These are phyloP conservation scores for Nemotelus nigrinus DNA, from an alignment of 2,888 invertebrate genomes.

Conservation along the genomic window DNA sequence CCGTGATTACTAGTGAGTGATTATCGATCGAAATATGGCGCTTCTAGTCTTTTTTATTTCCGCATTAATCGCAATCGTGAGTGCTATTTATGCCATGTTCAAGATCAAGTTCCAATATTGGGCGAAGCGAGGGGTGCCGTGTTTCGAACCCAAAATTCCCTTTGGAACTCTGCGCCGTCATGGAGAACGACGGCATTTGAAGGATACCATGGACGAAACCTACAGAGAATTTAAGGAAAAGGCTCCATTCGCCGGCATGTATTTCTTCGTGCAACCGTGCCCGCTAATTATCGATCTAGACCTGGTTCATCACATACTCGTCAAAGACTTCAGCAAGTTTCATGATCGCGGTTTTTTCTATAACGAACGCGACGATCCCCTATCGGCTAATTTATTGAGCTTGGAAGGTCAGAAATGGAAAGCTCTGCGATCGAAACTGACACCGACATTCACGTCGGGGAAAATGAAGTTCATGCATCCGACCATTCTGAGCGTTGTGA, in stretches of 20 bases:
- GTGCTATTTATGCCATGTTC: constrained; percentile 39
- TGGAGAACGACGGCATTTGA: constrained; percentile 46
- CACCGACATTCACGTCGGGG: constrained; percentile 65
- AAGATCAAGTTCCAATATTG: constrained; percentile 31
- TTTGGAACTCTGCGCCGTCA: constrained; percentile 50
- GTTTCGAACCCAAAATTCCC: constrained; percentile 53
- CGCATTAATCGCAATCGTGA: constrained; percentile 13
- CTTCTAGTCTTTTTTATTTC: neutral
- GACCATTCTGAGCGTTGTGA: constrained; percentile 52
- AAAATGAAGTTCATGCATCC: constrained; percentile 63
- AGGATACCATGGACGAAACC: constrained; percentile 55
- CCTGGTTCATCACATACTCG: constrained; percentile 56
- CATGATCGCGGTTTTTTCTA: constrained; percentile 60
- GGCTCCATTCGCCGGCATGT: constrained; percentile 57
- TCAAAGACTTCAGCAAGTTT: constrained; percentile 63
- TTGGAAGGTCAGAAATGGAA: constrained; percentile 66
- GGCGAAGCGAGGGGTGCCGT: constrained; percentile 39
- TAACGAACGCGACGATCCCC: constrained; percentile 62
- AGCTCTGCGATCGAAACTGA: constrained; percentile 63
- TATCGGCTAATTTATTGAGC: constrained; percentile 61
- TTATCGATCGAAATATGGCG: neutral
- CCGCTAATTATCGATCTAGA: constrained; percentile 55
- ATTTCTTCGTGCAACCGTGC: constrained; percentile 55
- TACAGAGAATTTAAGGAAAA: constrained; percentile 57
- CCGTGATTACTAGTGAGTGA: too few relatives aligned